phyloP scores from a whole-genome alignment of 2,888 invertebrate genomes.

The Eretmocerus hayati region DNA sequence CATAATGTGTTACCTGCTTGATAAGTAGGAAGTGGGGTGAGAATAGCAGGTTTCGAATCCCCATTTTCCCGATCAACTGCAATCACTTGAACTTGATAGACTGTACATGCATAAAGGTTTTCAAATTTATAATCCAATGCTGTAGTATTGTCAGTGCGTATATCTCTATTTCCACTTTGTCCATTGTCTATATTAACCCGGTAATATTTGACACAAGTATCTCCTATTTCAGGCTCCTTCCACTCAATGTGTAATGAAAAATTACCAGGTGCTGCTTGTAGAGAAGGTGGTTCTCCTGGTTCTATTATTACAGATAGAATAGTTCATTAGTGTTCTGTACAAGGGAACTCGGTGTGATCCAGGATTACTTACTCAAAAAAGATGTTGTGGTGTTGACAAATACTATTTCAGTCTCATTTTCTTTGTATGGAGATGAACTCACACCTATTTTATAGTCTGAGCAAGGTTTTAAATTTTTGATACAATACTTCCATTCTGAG shows the following conservation, averaged over 20 bases:
- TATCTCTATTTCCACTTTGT: background rate
- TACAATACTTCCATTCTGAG: constrained; percentile 8
- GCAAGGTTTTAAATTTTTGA: constrained; percentile 27
- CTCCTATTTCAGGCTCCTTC: constrained; percentile 28
- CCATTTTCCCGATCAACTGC: constrained; percentile 25
- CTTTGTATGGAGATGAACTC: constrained; percentile 17
- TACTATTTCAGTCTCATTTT: constrained; percentile 1
- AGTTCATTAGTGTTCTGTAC: too few species aligned
- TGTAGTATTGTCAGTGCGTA: background rate
- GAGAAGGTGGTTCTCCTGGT: constrained; percentile 24
- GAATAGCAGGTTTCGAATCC: too few species aligned
- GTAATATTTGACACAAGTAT: constrained; percentile 31
- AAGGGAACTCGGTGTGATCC: too few species aligned
- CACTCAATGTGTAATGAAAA: constrained; percentile 28
- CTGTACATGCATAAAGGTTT: constrained; percentile 29
- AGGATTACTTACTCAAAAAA: constrained; percentile 29
- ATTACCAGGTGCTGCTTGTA: constrained; percentile 21
- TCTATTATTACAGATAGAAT: too few species aligned
- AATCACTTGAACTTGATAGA: constrained; percentile 28
- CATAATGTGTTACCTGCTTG: too few species aligned
- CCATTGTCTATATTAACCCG: constrained; percentile 18
- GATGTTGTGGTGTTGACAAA: constrained; percentile 24
- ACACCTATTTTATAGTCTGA: constrained; percentile 26
- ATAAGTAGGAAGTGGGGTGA: too few species aligned
- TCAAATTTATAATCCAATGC: constrained; percentile 24